phyloP scores from a whole-genome alignment of 2,113 vertebrate genomes.

The Myrmecophaga tridactyla region DNA sequence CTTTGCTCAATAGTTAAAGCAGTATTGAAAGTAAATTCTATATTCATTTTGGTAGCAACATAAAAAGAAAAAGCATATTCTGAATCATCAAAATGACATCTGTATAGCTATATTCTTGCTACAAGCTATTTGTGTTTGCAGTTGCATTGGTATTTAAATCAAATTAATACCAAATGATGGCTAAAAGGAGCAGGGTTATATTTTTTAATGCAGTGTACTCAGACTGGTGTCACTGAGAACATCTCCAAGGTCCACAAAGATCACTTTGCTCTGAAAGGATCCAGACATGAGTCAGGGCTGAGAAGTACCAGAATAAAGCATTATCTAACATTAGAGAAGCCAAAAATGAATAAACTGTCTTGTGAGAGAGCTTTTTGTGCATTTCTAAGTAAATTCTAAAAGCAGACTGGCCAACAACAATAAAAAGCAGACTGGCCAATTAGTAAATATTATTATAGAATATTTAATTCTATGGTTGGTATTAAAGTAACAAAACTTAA shows the following conservation, averaged over 20 bases:
- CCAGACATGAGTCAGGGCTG: background rate
- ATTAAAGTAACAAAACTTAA: conserved; percentile 41
- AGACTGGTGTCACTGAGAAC: background rate
- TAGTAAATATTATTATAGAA: background rate
- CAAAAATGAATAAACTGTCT: background rate
- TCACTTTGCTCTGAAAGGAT: conserved; percentile 36
- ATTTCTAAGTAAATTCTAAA: conserved; percentile 24
- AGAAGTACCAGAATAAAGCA: conserved; percentile 30
- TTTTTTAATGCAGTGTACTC: conserved; percentile 21
- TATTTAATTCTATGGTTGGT: background rate
- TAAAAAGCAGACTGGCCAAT: background rate
- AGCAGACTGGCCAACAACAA: background rate
- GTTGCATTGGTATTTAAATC: background rate
- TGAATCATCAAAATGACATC: background rate
- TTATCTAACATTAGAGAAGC: conserved; percentile 1
- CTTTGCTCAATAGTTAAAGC: conserved; percentile 45
- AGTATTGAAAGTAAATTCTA: background rate
- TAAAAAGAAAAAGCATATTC: background rate
- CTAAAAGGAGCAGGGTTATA: background rate
- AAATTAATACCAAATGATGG: conserved; percentile 14
- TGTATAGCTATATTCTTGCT: background rate
- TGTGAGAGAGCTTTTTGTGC: background rate
- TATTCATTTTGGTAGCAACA: background rate
- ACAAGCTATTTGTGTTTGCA: background rate
- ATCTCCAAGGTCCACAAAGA: conserved; percentile 8